phyloP scores from a whole-genome alignment of 2,113 vertebrate species.

The Aplodontia rufa region DNA sequence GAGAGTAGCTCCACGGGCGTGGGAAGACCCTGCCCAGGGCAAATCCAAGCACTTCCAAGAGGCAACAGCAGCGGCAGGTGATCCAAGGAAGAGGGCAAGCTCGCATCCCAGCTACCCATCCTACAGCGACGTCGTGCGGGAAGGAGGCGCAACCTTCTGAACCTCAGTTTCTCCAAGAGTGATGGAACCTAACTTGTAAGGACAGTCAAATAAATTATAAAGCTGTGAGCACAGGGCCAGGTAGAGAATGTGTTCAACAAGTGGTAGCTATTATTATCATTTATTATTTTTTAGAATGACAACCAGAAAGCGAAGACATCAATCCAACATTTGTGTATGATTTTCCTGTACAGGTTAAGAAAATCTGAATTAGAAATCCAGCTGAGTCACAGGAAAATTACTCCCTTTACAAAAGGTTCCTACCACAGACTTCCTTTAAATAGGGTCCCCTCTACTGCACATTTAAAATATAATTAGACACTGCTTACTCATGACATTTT shows the following conservation, averaged over 20 bases:
- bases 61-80: neutral
- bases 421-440: constrained; percentile 4
- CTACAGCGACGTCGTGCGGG: neutral
- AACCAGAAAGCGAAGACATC: constrained; percentile 39
- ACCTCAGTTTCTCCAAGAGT: neutral
- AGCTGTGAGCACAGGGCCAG: neutral
- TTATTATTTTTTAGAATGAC: constrained; percentile 39
- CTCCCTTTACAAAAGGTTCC: constrained; percentile 38
- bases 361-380: constrained; percentile 18
- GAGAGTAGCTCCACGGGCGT: neutral
- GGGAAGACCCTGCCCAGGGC: rapidly evolving
- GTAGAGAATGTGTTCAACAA: neutral
- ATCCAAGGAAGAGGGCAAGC: rapidly evolving
- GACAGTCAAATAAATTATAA: neutral
- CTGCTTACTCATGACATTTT: constrained; percentile 6
- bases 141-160: neutral
- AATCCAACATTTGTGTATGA: constrained; percentile 39
- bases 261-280: neutral
- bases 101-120: rapidly evolving
- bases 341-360: constrained; percentile 34
- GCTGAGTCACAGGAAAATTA: constrained; percentile 55
- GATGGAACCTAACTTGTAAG: neutral
- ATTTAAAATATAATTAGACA: constrained; percentile 23
- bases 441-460: neutral
- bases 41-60: rapidly evolving